Evolutionary conservation across 2,797 vertebrate species (phyloP), one percentile per base, ranked within the genome.

Genomic region (Smutsia temminckii): DNA sequence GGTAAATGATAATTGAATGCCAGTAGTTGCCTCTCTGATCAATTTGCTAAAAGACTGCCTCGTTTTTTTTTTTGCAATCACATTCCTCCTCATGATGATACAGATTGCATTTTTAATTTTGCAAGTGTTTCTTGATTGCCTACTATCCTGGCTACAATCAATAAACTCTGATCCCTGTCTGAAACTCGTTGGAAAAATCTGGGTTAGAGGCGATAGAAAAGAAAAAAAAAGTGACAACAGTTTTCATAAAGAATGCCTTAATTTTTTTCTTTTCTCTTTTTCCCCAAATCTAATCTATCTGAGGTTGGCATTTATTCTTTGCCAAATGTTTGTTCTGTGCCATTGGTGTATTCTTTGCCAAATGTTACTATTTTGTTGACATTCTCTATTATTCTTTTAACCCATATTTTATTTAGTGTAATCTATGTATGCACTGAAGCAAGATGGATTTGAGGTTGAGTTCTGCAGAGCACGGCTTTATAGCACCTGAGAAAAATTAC

Each of bases 321-420:
- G 55, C 27, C 61, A 64, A 61, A 71, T 86, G 2, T 61, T 80
- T 89, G 51, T 72, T 85, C 8, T n/a, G 74, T 85, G 66, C 17
- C 64, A 59, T n/a, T 69, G 29, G 85, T 37, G 95, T 91, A 87
- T 64, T 75, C 55, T 91, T 91, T 79, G 59, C 21, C 61, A 61
- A 66, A 18, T 66, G 29, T 68, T 75, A 61, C 27, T 84, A 20
- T 61, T 92, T 72, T 66, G n/a, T 66, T 75, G n/a, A 71, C n/a
- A 59, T 55, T 46, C 13, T n/a, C 34, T 37, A 69, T 53, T 71
- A 57, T 69, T 85, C 85, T 37, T 63, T 80, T 81, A 57, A 40
- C 27, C 37, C 37, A 25, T 86, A 78, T 14, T 84, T 18, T 74
- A 37, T 55, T 84, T 94, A 49, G n/a, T 77, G 3, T 64, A 29